Percentiles rank a stretch among this genome's conserved stretches.
phyloP scores from a whole-genome alignment of 2,113 vertebrate genomes.

The Cyprinodon brontotheroides region DNA sequence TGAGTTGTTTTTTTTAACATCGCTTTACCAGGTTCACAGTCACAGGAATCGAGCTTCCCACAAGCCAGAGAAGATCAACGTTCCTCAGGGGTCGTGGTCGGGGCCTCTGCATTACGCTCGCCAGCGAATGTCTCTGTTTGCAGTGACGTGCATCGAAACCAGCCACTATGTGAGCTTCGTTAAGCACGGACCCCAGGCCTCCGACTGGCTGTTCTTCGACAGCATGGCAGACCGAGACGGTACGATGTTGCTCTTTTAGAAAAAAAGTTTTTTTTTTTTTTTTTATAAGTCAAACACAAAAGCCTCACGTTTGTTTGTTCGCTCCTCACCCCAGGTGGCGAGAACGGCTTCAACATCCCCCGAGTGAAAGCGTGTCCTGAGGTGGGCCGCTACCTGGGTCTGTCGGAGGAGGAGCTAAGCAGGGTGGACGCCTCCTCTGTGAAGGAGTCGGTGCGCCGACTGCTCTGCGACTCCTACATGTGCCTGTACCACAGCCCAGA shows the following conservation, averaged over 20 bases:
- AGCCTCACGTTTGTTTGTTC: not conserved
- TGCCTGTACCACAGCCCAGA: conserved; percentile 85
- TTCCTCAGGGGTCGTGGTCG: conserved; percentile 60
- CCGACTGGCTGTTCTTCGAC: conserved; percentile 86
- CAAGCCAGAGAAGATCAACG: conserved; percentile 51
- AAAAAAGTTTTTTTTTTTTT: no score
- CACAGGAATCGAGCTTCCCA: conserved; percentile 79
- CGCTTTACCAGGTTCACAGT: conserved; percentile 78
- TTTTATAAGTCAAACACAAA: not conserved
- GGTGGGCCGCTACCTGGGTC: conserved; percentile 80
- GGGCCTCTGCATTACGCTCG: conserved; percentile 65
- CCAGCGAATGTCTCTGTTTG: conserved; percentile 80
- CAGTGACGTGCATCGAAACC: conserved; percentile 85
- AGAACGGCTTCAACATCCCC: conserved; percentile 87
- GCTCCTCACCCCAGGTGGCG: conserved; percentile 71
- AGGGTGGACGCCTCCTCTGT: conserved; percentile 72
- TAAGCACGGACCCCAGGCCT: conserved; percentile 68
- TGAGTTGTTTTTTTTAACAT: not conserved
- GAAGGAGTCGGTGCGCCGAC: conserved; percentile 70
- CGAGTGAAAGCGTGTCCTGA: conserved; percentile 82
- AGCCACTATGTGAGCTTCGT: conserved; percentile 88
- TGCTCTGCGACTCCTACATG: conserved; percentile 87
- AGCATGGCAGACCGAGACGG: conserved; percentile 88
- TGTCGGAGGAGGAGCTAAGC: conserved; percentile 75
- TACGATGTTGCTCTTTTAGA: conserved; percentile 5